Base-by-base conservation (phyloP, 2,888 invertebrate species). In the Troides helena region DNA sequence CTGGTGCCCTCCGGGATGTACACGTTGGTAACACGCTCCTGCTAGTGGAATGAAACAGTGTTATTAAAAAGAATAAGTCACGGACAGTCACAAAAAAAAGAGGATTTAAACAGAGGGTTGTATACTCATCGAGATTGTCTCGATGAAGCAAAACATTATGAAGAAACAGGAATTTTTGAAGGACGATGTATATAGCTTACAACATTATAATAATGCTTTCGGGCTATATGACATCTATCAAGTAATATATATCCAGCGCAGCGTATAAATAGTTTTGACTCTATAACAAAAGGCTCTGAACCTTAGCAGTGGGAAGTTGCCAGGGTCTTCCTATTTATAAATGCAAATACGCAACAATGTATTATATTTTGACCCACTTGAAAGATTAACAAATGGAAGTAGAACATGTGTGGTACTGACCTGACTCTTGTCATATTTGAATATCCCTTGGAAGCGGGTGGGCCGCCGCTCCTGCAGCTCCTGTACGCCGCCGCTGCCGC, bases 341-440 rank as follows among this genome's bases (percentile, higher is more conserved):
- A 5, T 2, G 4, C 7, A 12, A 18, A 36, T 10, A 61, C 21
- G 39, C 18, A 12, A 39, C 14, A 17, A 18, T 60, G 30, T 23
- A 10, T 36, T 17, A 8, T 39, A 21, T 58, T 58, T 58, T 23
- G 5, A 6, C 18, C 18, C 18, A 6, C n/a, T 7, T n/a, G 4
- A 53, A 53, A 6, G 1, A 53, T 53, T 7, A 1, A 53, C 6
- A n/a, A 10, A n/a, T n/a, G 6, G 53, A 18, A 53, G n/a, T n/a
- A n/a, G n/a, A n/a, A 53, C n/a, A n/a, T 61, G 2, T 60, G 25
- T 39, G n/a, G n/a, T 12, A 65, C 65, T 36, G 46, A 96, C 96
- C 94, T 96, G 96, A 70, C 94, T 94, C 80, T 95, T 96, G 79
- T 97, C 97, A 80, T 96, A 96, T 87, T 96, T 97, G 75, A 97